These are phyloP conservation scores for Antheraea pernyi DNA, from an alignment of 1,140 invertebrate genomes.

Conservation along the genomic window DNA sequence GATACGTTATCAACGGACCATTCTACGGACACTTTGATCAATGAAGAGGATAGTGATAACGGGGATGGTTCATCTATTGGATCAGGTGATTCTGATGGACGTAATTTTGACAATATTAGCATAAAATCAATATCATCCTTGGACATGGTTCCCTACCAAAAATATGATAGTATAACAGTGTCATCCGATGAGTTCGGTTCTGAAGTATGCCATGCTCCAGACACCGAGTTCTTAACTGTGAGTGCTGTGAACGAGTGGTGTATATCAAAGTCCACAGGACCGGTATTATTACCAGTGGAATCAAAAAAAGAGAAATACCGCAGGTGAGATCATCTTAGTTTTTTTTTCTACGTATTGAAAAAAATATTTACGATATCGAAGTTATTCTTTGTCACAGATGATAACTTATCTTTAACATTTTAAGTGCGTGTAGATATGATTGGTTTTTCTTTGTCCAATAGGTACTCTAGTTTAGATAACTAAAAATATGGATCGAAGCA, in stretches of 20 bases:
- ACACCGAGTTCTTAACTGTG: slow-evolving; percentile 70
- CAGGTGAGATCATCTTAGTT: slow-evolving; percentile 65
- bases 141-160: slow-evolving; percentile 73
- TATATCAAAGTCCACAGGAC: slow-evolving; percentile 62
- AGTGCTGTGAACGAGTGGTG: slow-evolving; percentile 77
- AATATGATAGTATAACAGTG: slow-evolving; percentile 73
- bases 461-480: slow-evolving; percentile 12
- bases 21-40: slow-evolving; percentile 71
- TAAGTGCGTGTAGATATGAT: slow-evolving; percentile 47
- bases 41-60: slow-evolving; percentile 68
- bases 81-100: slow-evolving; percentile 58
- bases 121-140: slow-evolving; percentile 73
- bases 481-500: not conserved
- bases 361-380: slow-evolving; percentile 64
- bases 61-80: slow-evolving; percentile 51
- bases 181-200: slow-evolving; percentile 75
- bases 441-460: slow-evolving; percentile 51
- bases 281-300: slow-evolving; percentile 68
- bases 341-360: slow-evolving; percentile 43
- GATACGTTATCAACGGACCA: slow-evolving; percentile 67
- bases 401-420: slow-evolving; percentile 58
- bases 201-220: slow-evolving; percentile 69
- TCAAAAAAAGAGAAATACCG: slow-evolving; percentile 76
- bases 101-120: slow-evolving; percentile 74
- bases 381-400: slow-evolving; percentile 46